These are phyloP conservation scores for Drosophila suboccidentalis DNA, from an alignment of 2,888 invertebrate genomes.

Conservation along the genomic window DNA sequence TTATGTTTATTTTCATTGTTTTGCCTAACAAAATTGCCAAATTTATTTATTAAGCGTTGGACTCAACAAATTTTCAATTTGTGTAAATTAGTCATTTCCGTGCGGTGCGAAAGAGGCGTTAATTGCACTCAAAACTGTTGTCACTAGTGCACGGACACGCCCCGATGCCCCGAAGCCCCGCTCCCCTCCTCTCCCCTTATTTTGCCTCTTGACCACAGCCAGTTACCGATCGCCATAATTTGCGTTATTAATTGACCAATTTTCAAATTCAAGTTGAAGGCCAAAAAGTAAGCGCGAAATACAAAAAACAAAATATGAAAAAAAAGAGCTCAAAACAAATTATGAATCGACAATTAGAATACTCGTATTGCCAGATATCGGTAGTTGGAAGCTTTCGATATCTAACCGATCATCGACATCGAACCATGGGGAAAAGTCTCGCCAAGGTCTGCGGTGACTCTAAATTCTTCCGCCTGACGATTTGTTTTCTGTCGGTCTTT, in stretches of 20 bases:
- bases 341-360: constrained; percentile 70
- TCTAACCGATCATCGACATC: constrained; percentile 18
- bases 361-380: constrained; percentile 30
- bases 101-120: constrained; percentile 61
- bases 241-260: constrained; percentile 78
- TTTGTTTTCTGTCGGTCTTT: constrained; percentile 9
- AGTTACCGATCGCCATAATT: constrained; percentile 68
- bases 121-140: constrained; percentile 74
- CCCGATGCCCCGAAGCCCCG: constrained; percentile 3
- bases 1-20: neutral
- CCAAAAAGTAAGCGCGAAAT: constrained; percentile 56
- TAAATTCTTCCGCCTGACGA: constrained; percentile 39
- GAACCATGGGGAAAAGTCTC: constrained; percentile 41
- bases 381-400: constrained; percentile 12
- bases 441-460: constrained; percentile 47
- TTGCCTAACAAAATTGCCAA: constrained; percentile 11
- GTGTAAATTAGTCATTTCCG: constrained; percentile 74
- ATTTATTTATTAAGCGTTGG: constrained; percentile 19
- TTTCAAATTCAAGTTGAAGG: constrained; percentile 81
- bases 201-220: constrained; percentile 19
- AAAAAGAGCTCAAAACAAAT: constrained; percentile 41
- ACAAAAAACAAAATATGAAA: constrained; percentile 3
- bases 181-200: neutral
- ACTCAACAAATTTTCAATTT: constrained; percentile 14
- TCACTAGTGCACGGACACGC: constrained; percentile 63